These are phyloP conservation scores for Dallia pectoralis DNA, from an alignment of 2,797 vertebrate genomes.

Conservation along the genomic window DNA sequence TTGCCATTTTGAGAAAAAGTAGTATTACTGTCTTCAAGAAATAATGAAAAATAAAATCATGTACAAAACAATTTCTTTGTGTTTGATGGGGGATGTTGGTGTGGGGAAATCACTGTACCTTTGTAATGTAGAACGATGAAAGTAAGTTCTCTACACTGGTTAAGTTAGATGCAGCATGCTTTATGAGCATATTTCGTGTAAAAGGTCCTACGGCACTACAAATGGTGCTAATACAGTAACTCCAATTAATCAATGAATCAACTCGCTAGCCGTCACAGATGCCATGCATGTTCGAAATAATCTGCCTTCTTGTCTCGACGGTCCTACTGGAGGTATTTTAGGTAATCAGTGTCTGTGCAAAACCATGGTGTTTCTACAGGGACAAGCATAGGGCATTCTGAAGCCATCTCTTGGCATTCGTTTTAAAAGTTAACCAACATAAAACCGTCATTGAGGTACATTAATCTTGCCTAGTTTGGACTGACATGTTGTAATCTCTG, in stretches of 20 bases:
- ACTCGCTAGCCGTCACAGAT: slow-evolving; percentile 20
- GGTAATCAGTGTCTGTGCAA: slow-evolving; percentile 53
- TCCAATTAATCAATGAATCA: slow-evolving; percentile 10
- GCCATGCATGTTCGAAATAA: slow-evolving; percentile 15
- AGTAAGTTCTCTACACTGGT: no score
- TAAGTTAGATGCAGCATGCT: background rate
- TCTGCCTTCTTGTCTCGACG: slow-evolving; percentile 15
- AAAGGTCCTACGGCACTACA: background rate
- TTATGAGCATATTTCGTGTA: background rate
- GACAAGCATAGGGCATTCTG: slow-evolving; percentile 46
- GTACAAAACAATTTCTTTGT: slow-evolving; percentile 63
- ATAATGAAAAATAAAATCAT: slow-evolving; percentile 59
- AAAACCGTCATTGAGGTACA: slow-evolving; percentile 60
- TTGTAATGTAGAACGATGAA: no score
- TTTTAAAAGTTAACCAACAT: slow-evolving; percentile 57
- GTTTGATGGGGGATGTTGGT: slow-evolving; percentile 59
- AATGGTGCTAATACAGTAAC: slow-evolving; percentile 23
- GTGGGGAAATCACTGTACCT: slow-evolving; percentile 47
- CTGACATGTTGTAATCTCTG: slow-evolving; percentile 69
- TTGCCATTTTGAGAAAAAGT: slow-evolving; percentile 69
- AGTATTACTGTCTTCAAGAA: slow-evolving; percentile 71
- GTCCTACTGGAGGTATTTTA: slow-evolving; percentile 35
- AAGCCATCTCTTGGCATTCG: slow-evolving; percentile 61
- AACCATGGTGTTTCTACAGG: slow-evolving; percentile 57
- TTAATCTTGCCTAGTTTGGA: slow-evolving; percentile 58